Evolutionary conservation across 2,113 vertebrate genomes (phyloP), one percentile per base, ranked within the genome.

Genomic region (Amphilophus citrinellus): DNA sequence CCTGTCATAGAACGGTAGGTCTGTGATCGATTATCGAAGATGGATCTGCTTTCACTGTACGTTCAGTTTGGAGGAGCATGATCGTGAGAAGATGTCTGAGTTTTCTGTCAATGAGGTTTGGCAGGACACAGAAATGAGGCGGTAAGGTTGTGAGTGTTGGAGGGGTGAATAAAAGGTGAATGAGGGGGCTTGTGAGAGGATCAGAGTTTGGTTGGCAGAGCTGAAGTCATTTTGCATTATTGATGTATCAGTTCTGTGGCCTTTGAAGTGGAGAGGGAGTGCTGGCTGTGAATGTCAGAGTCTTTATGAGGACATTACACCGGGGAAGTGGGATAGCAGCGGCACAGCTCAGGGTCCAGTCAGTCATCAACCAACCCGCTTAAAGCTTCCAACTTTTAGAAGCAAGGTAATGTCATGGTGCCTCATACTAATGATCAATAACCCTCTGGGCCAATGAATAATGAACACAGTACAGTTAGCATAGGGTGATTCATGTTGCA

Each of bases 181-280:
- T 14, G 86, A 39, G 71, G 39, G 59, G 44, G 9, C 14, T 60
- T 24, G 57, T 24, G 79, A 75, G 80, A 27, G 65, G 83, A 83
- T 89, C 44, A 71, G 76, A 32, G 20, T 88, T 73, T 61, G 57
- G 3, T 14, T 58, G 35, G 1, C 10, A 0, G 56, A 61, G 85
- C 60, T 80, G 79, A 80, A 61, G 60, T 68, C 37, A 15, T 63
- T 53, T 7, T 93, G 79, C 83, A 93, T 94, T 93, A 93, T 93
- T 93, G 90, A 94, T 93, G 84, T 61, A 83, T 77, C 44, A 59
- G 77, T 82, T 88, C 76, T 47, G 84, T 77, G 82, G 79, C 60
- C 87, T 92, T 89, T 87, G 86, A 92, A 87, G 91, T 77, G 80
- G 39, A 68, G 80, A 76, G 50, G 76, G 42, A 61, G 57, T 2